phyloP scores from a whole-genome alignment of 2,113 vertebrate genomes.

The Theristicus caerulescens region DNA sequence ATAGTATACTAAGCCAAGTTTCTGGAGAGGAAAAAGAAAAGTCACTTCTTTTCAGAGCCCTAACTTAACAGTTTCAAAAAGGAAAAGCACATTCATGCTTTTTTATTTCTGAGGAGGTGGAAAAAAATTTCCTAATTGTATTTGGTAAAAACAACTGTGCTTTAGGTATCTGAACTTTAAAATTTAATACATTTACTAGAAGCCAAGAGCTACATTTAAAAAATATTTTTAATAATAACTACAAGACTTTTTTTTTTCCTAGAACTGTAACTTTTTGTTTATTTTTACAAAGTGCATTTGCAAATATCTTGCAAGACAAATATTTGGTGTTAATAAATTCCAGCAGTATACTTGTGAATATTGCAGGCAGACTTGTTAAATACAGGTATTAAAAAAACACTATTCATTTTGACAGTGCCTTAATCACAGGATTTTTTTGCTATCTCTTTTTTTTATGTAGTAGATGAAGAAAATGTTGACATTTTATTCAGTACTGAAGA shows the following conservation, averaged over 20 bases:
- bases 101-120: background rate
- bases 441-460: background rate
- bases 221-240: background rate
- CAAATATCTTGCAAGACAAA: background rate
- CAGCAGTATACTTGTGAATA: background rate
- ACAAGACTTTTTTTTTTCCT: background rate
- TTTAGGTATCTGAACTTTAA: background rate
- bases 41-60: background rate
- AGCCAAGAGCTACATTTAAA: background rate
- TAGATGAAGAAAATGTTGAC: conserved; percentile 57
- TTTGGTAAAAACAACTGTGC: background rate
- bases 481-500: conserved; percentile 74
- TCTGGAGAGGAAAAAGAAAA: background rate
- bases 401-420: background rate
- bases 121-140: background rate
- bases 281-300: background rate
- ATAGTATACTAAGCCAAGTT: background rate
- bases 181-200: background rate
- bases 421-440: background rate
- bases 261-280: background rate
- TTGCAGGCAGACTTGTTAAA: background rate
- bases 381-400: background rate
- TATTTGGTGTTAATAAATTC: background rate
- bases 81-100: background rate
- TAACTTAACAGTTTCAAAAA: background rate